phyloP scores from a whole-genome alignment of 2,797 vertebrate genomes.

The Pelochelys cantorii region DNA sequence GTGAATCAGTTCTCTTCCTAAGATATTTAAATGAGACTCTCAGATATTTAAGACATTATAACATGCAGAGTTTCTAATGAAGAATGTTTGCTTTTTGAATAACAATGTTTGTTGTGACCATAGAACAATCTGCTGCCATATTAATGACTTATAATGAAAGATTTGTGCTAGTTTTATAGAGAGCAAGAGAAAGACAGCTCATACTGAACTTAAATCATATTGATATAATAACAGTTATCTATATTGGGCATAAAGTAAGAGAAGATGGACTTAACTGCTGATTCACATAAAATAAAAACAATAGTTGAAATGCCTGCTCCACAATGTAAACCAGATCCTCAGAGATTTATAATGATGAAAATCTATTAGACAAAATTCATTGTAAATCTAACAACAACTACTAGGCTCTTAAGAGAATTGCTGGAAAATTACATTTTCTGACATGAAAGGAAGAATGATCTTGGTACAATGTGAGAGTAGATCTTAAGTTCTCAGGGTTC shows the following conservation, averaged over 20 bases:
- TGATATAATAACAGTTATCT: not conserved
- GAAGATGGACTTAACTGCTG: not conserved
- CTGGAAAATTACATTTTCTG: not conserved
- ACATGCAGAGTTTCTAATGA: accelerated
- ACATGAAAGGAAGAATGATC: not conserved
- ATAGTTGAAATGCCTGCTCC: not conserved
- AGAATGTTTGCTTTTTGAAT: not conserved
- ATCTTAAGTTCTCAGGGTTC: not conserved
- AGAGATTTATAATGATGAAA: not conserved
- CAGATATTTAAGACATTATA: not conserved
- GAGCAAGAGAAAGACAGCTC: accelerated
- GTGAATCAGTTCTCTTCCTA: not conserved
- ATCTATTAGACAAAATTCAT: not conserved
- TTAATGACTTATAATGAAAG: not conserved
- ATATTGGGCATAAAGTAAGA: not conserved
- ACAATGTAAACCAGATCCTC: not conserved
- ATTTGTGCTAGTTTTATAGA: not conserved
- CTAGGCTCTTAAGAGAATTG: not conserved
- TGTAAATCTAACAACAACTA: not conserved
- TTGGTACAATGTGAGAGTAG: not conserved
- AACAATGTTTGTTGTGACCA: accelerated
- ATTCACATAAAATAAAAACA: not conserved
- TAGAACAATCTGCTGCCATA: not conserved
- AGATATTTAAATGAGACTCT: not conserved
- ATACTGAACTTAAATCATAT: not conserved